Base-by-base conservation (phyloP, 1,140 invertebrate genomes). In the Adelges cooleyi region DNA sequence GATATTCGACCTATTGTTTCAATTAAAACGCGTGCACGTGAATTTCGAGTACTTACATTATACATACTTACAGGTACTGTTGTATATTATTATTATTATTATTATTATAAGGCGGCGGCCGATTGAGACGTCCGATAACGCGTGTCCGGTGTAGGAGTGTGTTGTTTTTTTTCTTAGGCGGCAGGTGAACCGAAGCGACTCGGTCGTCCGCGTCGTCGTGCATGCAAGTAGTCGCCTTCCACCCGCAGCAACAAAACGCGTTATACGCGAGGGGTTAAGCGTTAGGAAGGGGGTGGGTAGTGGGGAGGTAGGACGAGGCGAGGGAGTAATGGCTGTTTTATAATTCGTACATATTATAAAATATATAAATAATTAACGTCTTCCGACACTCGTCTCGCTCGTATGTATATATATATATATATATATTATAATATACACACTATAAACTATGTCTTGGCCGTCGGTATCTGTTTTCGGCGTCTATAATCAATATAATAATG, bases 61-160 rank as follows among this genome's bases (percentile, higher is more conserved):
- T n/a, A n/a, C n/a, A n/a, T n/a, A n/a, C n/a, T n/a, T n/a, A n/a
- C n/a, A n/a, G n/a, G n/a, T n/a, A n/a, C n/a, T n/a, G n/a, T n/a
- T n/a, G n/a, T n/a, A n/a, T n/a, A n/a, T n/a, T n/a, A n/a, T n/a
- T n/a, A n/a, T n/a, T n/a, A n/a, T n/a, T n/a, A n/a, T n/a, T n/a
- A n/a, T n/a, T n/a, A n/a, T n/a, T n/a, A n/a, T n/a, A n/a, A n/a
- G n/a, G n/a, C 11, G 11, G 11, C 5, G 11, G 20, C 15, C 56
- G 56, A 62, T 62, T 62, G 56, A 62, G 56, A 62, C 56, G 42
- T 62, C 56, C 56, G 56, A 62, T 62, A 62, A 62, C 56, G 56
- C 25, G 56, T 20, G 38, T 17, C 38, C 40, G 40, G 54, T 29
- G 56, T 46, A 62, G 54, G 54, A 46, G 54, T 40, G 27, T 52